phyloP scores from a whole-genome alignment of 92 coral and sea anemone species.

The Virgularia gustaviana region DNA sequence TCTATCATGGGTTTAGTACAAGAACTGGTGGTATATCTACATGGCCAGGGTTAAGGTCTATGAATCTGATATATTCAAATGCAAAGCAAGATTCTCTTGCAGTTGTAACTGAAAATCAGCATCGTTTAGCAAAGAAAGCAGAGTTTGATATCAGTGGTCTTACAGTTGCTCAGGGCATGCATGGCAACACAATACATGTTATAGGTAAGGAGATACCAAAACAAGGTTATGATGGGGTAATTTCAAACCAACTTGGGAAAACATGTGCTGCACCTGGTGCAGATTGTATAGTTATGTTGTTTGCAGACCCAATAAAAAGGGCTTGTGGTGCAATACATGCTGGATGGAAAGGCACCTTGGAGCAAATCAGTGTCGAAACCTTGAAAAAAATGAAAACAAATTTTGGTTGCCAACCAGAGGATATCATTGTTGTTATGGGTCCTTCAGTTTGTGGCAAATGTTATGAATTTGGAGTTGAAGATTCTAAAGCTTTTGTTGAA shows the following conservation, averaged over 20 bases:
- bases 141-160: slow-evolving; percentile 53
- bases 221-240: slow-evolving; percentile 75
- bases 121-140: slow-evolving; percentile 59
- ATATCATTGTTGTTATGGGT: slow-evolving; percentile 67
- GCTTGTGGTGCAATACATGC: slow-evolving; percentile 83
- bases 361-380: slow-evolving; percentile 52
- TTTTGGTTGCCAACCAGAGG: slow-evolving; percentile 57
- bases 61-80: slow-evolving; percentile 66
- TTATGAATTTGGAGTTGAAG: slow-evolving; percentile 82
- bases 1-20: slow-evolving; percentile 75
- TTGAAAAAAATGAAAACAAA: slow-evolving; percentile 55
- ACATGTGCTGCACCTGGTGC: slow-evolving; percentile 83
- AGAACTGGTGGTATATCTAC: slow-evolving; percentile 80
- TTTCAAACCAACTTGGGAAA: slow-evolving; percentile 50
- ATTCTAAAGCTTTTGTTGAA: slow-evolving; percentile 63
- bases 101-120: slow-evolving; percentile 67
- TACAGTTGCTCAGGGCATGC: slow-evolving; percentile 59
- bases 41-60: slow-evolving; percentile 56
- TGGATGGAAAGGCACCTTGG: slow-evolving; percentile 82
- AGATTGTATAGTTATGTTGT: slow-evolving; percentile 67
- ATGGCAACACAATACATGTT: slow-evolving; percentile 74
- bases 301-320: slow-evolving; percentile 78
- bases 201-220: too few species aligned
- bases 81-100: slow-evolving; percentile 63
- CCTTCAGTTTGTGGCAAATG: slow-evolving; percentile 82